A percentile compares a stretch with the other conserved stretches of the same genome.
These are phyloP conservation scores for Sardina pilchardus DNA, from an alignment of 2,113 vertebrate genomes.

Conservation along the genomic window DNA sequence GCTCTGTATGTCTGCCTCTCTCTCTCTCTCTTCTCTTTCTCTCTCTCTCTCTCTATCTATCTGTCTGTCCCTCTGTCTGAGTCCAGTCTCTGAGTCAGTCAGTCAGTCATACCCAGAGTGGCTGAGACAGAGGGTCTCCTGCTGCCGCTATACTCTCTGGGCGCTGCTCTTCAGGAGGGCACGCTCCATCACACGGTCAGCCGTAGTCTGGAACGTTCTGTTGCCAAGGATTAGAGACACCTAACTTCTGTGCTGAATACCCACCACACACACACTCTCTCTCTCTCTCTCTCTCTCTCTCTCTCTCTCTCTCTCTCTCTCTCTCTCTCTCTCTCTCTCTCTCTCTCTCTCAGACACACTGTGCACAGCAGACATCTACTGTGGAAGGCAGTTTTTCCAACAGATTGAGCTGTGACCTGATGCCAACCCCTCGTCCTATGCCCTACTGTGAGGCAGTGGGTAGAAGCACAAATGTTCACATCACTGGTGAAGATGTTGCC, in stretches of 20 bases:
- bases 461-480: background rate
- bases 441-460: background rate
- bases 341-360: background rate
- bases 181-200: background rate
- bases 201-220: conserved; percentile 4
- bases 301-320: no score
- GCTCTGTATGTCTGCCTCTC: background rate
- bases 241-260: background rate
- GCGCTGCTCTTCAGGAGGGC: background rate
- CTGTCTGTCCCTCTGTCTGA: background rate
- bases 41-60: background rate
- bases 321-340: no score
- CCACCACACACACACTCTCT: conserved; percentile 14
- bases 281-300: no score
- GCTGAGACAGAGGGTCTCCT: background rate
- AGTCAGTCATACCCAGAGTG: background rate
- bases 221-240: background rate
- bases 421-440: conserved; percentile 3
- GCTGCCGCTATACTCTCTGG: background rate
- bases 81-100: background rate
- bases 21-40: background rate
- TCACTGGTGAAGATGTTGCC: background rate
- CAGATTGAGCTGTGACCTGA: conserved; percentile 15
- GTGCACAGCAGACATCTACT: background rate
- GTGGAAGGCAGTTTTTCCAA: background rate